A percentile compares a stretch with the other conserved stretches of the same genome.
phyloP scores from a whole-genome alignment of 2,797 vertebrate genomes.

The Notolepis coatsorum region DNA sequence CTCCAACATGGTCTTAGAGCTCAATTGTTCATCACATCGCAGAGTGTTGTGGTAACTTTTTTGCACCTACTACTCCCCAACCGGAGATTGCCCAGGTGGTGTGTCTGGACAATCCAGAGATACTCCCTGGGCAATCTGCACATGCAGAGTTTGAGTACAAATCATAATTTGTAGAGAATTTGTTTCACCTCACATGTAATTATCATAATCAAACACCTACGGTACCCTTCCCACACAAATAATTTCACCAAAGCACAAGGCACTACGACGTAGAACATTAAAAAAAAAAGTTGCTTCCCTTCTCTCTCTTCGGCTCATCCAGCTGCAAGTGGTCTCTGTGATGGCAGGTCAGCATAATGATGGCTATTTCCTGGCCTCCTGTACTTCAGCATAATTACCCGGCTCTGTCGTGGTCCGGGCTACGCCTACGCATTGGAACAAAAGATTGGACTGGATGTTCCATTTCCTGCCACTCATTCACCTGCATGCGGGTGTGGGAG shows the following conservation, averaged over 20 bases:
- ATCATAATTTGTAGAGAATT: not conserved
- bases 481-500: not conserved
- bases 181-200: not conserved
- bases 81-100: too few species aligned
- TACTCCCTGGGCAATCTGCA: too few species aligned
- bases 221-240: not conserved
- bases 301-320: not conserved
- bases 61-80: too few species aligned
- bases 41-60: too few species aligned
- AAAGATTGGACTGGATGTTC: not conserved
- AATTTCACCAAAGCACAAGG: not conserved
- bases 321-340: slow-evolving; percentile 10
- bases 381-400: slow-evolving; percentile 19
- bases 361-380: slow-evolving; percentile 11
- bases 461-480: not conserved
- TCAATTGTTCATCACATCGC: too few species aligned
- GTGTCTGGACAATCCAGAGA: too few species aligned
- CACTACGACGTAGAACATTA: not conserved
- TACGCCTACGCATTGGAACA: not conserved
- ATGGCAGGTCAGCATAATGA: slow-evolving; percentile 22
- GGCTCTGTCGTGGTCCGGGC: not conserved
- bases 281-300: not conserved
- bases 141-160: not conserved
- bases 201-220: not conserved
- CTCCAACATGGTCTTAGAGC: too few species aligned